These are phyloP conservation scores for Melieria crassipennis DNA, from an alignment of 2,888 invertebrate species.

Conservation along the genomic window DNA sequence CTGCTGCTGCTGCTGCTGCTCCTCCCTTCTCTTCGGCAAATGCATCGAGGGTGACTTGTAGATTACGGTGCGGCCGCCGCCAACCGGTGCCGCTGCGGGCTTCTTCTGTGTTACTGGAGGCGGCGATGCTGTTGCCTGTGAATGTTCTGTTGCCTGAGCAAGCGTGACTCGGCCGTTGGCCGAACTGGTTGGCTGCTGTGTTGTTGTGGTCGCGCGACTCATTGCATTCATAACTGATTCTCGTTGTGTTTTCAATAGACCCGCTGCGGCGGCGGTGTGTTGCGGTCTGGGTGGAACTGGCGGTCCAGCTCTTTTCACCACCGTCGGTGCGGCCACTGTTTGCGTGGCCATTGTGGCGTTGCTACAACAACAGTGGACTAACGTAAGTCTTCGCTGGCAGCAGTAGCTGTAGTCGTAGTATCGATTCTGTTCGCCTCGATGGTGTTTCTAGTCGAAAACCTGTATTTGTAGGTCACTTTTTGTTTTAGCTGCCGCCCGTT, in stretches of 20 bases:
- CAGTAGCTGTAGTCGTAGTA: conserved; percentile 11
- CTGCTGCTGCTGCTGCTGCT: conserved; percentile 6
- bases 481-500: conserved; percentile 42
- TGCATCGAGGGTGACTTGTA: conserved; percentile 64
- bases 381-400: conserved; percentile 32
- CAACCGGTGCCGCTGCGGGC: conserved; percentile 46
- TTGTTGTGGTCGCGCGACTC: conserved; percentile 38
- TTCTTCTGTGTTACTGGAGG: conserved; percentile 56
- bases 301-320: conserved; percentile 71
- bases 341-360: conserved; percentile 32
- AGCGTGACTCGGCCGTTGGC: conserved; percentile 31
- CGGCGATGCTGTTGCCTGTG: conserved; percentile 22
- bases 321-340: conserved; percentile 43
- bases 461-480: conserved; percentile 64
- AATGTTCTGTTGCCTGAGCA: conserved; percentile 21
- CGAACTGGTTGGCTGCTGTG: conserved; percentile 42
- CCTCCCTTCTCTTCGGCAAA: conserved; percentile 58
- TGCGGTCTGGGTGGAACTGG: conserved; percentile 78
- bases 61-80: conserved; percentile 62
- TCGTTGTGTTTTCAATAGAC: conserved; percentile 72
- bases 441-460: conserved; percentile 50
- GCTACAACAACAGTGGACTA: conserved; percentile 3
- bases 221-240: conserved; percentile 41
- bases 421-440: conserved; percentile 27
- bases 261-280: conserved; percentile 64